phyloP scores from a whole-genome alignment of 2,113 vertebrate species.

The Peromyscus maniculatus region DNA sequence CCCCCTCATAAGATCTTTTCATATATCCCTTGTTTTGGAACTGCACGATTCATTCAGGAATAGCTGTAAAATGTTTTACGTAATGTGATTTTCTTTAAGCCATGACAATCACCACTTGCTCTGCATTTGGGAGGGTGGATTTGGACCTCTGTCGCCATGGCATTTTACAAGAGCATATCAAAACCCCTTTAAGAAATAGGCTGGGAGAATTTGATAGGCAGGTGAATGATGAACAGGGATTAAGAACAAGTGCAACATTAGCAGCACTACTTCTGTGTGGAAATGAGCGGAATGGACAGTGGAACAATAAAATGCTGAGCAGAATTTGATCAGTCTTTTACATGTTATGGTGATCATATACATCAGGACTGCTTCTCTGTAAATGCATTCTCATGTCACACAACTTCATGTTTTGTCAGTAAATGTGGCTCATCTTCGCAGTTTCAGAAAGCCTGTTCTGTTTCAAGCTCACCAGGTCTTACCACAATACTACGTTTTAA shows the following conservation, averaged over 20 bases:
- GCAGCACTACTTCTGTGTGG: background rate
- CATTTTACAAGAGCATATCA: conserved; percentile 32
- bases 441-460: background rate
- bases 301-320: background rate
- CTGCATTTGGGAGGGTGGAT: conserved; percentile 38
- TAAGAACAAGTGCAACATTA: background rate
- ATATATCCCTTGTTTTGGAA: conserved; percentile 54
- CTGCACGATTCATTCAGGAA: background rate
- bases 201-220: background rate
- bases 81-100: conserved; percentile 57
- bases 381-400: background rate
- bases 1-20: background rate
- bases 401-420: background rate
- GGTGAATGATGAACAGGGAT: background rate
- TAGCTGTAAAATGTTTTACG: conserved; percentile 46
- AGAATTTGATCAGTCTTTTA: background rate
- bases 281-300: background rate
- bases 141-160: conserved; percentile 10
- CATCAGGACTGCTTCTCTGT: background rate
- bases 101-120: conserved; percentile 1
- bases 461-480: background rate
- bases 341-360: background rate
- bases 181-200: conserved; percentile 26
- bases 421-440: background rate
- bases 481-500: background rate